Evolutionary conservation across 2,888 invertebrate genomes (phyloP).

Genomic region (Lamproptera curius): DNA sequence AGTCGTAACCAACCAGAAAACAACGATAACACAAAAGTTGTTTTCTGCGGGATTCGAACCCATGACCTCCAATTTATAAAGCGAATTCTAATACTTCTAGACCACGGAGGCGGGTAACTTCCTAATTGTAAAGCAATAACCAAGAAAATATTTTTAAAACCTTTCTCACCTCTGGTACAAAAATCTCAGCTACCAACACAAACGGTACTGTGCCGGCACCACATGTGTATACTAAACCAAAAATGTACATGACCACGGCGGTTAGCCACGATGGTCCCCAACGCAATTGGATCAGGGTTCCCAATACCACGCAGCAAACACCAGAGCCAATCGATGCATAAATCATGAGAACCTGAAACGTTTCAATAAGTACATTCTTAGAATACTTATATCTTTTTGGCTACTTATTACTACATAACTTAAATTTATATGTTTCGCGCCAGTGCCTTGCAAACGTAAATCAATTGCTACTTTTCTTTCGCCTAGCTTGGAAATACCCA

Average conservation of each 20-base stretch:
- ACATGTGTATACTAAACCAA: conserved; percentile 28
- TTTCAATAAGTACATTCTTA: not conserved
- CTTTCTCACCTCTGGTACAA: conserved; percentile 34
- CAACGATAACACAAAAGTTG: too few relatives aligned
- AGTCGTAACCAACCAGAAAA: too few relatives aligned
- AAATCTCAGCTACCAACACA: conserved; percentile 33
- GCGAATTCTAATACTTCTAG: too few relatives aligned
- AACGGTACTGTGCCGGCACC: conserved; percentile 36
- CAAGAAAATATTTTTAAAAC: not conserved
- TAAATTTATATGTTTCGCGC: too few relatives aligned
- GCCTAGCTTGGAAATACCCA: too few relatives aligned
- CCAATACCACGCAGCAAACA: conserved; percentile 30
- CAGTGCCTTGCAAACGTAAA: too few relatives aligned
- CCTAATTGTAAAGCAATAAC: too few relatives aligned
- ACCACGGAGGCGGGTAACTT: too few relatives aligned
- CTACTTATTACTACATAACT: too few relatives aligned
- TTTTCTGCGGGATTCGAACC: too few relatives aligned
- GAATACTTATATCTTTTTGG: not conserved
- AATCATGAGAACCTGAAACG: conserved; percentile 30
- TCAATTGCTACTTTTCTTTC: too few relatives aligned
- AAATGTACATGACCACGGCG: conserved; percentile 29
- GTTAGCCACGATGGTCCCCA: conserved; percentile 32
- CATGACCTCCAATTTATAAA: too few relatives aligned
- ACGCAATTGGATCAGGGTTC: conserved; percentile 30
- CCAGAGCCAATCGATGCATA: conserved; percentile 25